Evolutionary conservation across 2,888 invertebrate species (phyloP).

Genomic region (Ophion obscuratus): DNA sequence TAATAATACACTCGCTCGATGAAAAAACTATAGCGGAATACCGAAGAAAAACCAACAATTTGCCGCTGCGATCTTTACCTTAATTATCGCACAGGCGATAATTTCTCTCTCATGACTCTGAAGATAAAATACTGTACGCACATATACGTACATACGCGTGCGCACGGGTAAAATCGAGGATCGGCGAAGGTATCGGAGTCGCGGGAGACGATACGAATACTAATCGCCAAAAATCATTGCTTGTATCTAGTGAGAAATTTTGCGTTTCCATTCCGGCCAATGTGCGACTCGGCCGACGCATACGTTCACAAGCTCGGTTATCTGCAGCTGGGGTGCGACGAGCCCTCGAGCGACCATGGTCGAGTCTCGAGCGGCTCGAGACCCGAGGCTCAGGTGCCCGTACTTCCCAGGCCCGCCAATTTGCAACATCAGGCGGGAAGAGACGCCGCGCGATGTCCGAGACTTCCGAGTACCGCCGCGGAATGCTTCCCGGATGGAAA

Average conservation of each 20-base stretch:
- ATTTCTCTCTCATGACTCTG: neutral
- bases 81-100: neutral
- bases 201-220: neutral
- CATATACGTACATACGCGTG: neutral
- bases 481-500: constrained; percentile 87
- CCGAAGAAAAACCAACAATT: neutral
- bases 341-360: constrained; percentile 68
- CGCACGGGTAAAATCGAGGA: neutral
- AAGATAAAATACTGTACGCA: neutral
- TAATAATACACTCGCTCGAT: constrained; percentile 5
- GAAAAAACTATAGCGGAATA: neutral
- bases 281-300: constrained; percentile 82
- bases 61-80: neutral
- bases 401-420: constrained; percentile 72
- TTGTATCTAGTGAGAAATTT: neutral
- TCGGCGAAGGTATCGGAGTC: neutral
- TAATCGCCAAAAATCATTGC: neutral
- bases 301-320: constrained; percentile 82
- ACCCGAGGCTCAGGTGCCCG: constrained; percentile 82
- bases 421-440: constrained; percentile 54
- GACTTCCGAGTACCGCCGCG: constrained; percentile 87
- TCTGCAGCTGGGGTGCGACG: constrained; percentile 80
- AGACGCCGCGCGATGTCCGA: constrained; percentile 75
- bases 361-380: constrained; percentile 76
- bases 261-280: constrained; percentile 72